Percentiles rank a stretch among this genome's conserved stretches.
phyloP scores from a whole-genome alignment of 2,113 vertebrate genomes.

The Sprattus sprattus region DNA sequence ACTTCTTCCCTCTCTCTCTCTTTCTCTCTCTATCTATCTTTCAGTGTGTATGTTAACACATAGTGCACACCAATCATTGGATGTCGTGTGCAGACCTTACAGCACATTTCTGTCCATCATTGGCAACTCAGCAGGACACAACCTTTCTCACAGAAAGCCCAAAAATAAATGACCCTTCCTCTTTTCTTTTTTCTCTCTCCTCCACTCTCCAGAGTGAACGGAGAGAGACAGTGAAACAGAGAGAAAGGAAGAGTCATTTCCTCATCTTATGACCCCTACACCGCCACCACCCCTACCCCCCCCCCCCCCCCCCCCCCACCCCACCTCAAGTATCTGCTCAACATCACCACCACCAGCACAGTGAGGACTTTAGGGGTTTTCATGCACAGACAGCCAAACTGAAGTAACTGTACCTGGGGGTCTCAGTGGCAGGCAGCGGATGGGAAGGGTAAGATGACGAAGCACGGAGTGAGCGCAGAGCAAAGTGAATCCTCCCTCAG shows the following conservation, averaged over 20 bases:
- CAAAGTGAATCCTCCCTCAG: neutral
- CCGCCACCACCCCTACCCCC: too few species aligned
- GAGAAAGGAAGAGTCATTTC: neutral
- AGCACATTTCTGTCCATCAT: neutral
- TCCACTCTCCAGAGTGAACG: neutral
- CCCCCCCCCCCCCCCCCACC: neutral
- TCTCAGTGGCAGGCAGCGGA: neutral
- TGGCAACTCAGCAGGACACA: neutral
- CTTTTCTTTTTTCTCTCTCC: neutral
- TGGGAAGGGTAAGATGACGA: neutral
- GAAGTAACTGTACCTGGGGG: too few species aligned
- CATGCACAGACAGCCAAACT: neutral
- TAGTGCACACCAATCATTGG: neutral
- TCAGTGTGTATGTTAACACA: slow-evolving; percentile 15
- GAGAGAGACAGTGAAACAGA: neutral
- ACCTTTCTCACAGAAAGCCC: slow-evolving; percentile 10
- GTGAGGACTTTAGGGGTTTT: neutral
- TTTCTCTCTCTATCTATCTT: slow-evolving; percentile 26
- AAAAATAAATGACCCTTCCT: neutral
- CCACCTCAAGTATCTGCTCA: neutral
- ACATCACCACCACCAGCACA: slow-evolving; percentile 21
- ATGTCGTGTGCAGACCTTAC: neutral
- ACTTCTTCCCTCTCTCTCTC: neutral
- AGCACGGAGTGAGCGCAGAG: neutral
- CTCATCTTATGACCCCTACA: neutral